A percentile compares a stretch with the other conserved stretches of the same genome.
These are phyloP conservation scores for Pleuronectes platessa DNA, from an alignment of 2,113 vertebrate species.

Conservation along the genomic window DNA sequence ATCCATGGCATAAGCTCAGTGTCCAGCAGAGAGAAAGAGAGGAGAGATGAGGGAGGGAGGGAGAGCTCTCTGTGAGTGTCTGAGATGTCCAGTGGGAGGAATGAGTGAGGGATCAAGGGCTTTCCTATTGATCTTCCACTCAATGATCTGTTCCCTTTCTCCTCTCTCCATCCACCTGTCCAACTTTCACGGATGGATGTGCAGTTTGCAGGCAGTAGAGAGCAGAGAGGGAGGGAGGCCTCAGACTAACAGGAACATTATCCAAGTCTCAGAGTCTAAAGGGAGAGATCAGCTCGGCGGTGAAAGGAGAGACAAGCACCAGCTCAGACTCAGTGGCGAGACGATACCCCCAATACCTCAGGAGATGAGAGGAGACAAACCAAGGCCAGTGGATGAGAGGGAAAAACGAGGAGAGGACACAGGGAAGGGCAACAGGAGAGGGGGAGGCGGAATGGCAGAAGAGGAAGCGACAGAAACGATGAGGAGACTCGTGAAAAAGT, in stretches of 20 bases:
- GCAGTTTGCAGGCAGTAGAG: slow-evolving; percentile 28
- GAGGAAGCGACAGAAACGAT: not conserved
- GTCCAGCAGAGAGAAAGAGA: slow-evolving; percentile 14
- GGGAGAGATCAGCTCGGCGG: slow-evolving; percentile 63
- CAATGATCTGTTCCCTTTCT: slow-evolving; percentile 58
- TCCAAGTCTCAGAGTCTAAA: slow-evolving; percentile 55
- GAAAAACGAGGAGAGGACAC: slow-evolving; percentile 13
- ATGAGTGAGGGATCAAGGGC: slow-evolving; percentile 62
- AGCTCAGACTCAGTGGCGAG: slow-evolving; percentile 42
- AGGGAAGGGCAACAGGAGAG: slow-evolving; percentile 44
- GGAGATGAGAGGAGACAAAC: slow-evolving; percentile 66
- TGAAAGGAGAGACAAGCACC: slow-evolving; percentile 30
- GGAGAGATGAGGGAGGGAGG: not conserved
- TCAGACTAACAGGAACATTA: slow-evolving; percentile 45
- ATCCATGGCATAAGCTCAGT: not conserved
- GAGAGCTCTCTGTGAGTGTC: slow-evolving; percentile 15
- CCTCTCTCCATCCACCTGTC: slow-evolving; percentile 38
- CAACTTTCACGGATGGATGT: slow-evolving; percentile 38
- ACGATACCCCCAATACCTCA: slow-evolving; percentile 56
- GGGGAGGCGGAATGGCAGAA: not conserved
- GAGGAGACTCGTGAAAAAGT: not conserved
- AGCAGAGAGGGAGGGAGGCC: slow-evolving; percentile 15
- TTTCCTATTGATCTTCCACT: slow-evolving; percentile 67
- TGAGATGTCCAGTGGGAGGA: slow-evolving; percentile 51
- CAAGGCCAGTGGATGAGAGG: slow-evolving; percentile 7